Evolutionary conservation across 2,113 vertebrate species (phyloP), one percentile per base, ranked within the genome.

Genomic region (Canis aureus): DNA sequence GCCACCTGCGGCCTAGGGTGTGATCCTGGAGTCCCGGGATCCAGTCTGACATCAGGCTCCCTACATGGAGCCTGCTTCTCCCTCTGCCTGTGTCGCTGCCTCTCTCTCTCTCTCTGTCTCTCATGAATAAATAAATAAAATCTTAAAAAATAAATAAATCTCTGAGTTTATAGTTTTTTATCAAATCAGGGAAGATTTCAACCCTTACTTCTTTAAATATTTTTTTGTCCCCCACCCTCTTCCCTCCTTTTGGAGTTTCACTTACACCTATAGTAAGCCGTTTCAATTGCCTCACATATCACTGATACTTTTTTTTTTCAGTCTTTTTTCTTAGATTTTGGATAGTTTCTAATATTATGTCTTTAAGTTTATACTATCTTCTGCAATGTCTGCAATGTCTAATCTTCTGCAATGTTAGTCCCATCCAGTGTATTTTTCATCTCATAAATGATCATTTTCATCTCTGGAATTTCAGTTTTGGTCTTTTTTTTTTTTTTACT

Each of bases 141-240:
- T 6, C 43, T 43, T 43, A 43, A 43, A 43, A 43, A 43, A 43
- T 43, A 43, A 43, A 43, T 43, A 43, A 43, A 43, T 43, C 43
- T 43, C 15, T 66, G n/a, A 17, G 16, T 80, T n/a, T 93, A 76
- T 53, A 84, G 5, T 79, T 73, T 94, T 79, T 62, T 32, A 85
- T 67, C 19, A 89, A 73, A 80, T 25, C 11, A 8, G 19, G 27
- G 69, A 86, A 71, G n/a, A 55, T 91, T 91, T 71, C 38, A 94
- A n/a, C 11, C 53, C 64, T 35, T 94, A 35, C 92, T 96, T 91
- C 87, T 94, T 91, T 5, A n/a, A 71, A 89, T 38, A 3, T 43
- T 15, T 29, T 89, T 71, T 90, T 84, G 6, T 85, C 10, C 8
- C 11, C 11, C 43, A 5, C 27, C 79, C 10, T 74, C 29, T 85